Evolutionary conservation across 2,113 vertebrate genomes (phyloP).

Genomic region (Sphaerodactylus townsendi): DNA sequence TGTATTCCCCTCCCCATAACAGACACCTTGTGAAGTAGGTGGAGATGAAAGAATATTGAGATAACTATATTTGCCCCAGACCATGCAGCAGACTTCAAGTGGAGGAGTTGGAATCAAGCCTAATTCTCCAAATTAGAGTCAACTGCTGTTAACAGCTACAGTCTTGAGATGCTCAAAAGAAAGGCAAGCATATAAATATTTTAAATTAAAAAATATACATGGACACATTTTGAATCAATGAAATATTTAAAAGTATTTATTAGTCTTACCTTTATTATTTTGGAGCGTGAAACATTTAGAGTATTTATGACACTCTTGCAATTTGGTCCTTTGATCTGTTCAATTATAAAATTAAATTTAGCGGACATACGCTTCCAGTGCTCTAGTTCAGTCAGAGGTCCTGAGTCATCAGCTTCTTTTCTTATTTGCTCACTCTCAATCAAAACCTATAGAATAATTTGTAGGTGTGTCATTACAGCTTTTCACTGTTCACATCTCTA

Average conservation of each 20-base stretch:
- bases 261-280: slow-evolving; percentile 76
- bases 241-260: neutral
- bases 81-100: no score
- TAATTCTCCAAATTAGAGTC: no score
- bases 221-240: neutral
- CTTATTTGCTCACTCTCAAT: slow-evolving; percentile 78
- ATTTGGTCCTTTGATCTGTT: slow-evolving; percentile 79
- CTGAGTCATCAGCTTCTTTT: slow-evolving; percentile 76
- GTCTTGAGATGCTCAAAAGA: no score
- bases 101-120: no score
- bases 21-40: no score
- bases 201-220: neutral
- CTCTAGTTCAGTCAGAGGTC: slow-evolving; percentile 81
- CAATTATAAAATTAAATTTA: slow-evolving; percentile 82
- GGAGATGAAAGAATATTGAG: no score
- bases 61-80: no score
- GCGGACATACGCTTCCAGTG: slow-evolving; percentile 83
- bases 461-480: neutral
- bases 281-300: slow-evolving; percentile 77
- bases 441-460: slow-evolving; percentile 74
- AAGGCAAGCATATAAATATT: no score
- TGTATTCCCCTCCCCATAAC: no score
- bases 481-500: neutral
- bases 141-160: no score
- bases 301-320: slow-evolving; percentile 79